Evolutionary conservation across 1,140 invertebrate genomes (phyloP), one percentile per base, ranked within the genome.

Genomic region (Drosophila dunni): DNA sequence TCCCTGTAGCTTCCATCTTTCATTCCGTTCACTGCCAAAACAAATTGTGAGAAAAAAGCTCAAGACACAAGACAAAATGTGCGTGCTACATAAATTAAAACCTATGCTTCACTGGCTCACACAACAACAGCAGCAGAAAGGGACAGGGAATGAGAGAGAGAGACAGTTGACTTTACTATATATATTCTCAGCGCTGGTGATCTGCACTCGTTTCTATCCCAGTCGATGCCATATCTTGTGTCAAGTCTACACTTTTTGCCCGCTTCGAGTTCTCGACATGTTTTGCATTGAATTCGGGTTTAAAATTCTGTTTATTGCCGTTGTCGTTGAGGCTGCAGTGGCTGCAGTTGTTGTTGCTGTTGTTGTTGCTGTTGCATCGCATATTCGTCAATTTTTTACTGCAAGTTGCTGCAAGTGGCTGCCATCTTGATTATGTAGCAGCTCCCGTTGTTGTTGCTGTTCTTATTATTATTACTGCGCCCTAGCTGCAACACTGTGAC

Each of bases 11-110:
- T 54, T 51, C 53, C 78, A 66, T 61, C 63, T 58, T 44, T 56
- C 46, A 50, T 40, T 70, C 60, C 40, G 57, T 44, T 81, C 74
- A 76, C 68, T 83, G 83, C 83, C 83, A 77, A 86, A 86, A 88
- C 83, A 86, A 86, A 86, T 86, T 86, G 83, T 86, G 83, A 88
- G 83, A 86, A 86, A 86, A 46, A 88, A 82, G 64, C 73, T 50
- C 40, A 81, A 29, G 6, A 78, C 45, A 66, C 17, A 66, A 88
- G 84, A 84, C 73, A 84, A 89, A 88, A 88, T 88, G 84, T 88
- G 84, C 84, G 84, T 88, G 84, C 84, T 57, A 88, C 84, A 89
- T 89, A 88, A 89, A 88, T 86, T 86, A 86, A 86, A 86, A 88
- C 68, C 82, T 88, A 88, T 88, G 82, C 82, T 79, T 86, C 82